Evolutionary conservation across 1,140 invertebrate species (phyloP).

Genomic region (Drosophila nebulosa): DNA sequence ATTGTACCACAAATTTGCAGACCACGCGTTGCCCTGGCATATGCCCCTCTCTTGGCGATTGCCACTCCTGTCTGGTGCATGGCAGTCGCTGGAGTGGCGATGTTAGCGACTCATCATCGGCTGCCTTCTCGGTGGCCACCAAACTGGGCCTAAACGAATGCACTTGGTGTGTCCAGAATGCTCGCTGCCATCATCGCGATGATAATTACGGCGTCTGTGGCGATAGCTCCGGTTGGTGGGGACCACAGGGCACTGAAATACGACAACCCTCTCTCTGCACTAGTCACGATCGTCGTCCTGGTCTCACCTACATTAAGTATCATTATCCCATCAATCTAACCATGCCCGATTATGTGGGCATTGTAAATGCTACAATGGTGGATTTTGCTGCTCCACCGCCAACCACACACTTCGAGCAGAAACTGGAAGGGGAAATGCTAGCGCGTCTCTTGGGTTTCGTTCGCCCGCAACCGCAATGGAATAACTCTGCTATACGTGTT

Average conservation of each 20-base stretch:
- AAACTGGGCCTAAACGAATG: constrained; percentile 90
- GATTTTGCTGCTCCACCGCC: constrained; percentile 87
- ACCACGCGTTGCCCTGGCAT: constrained; percentile 93
- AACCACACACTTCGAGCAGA: constrained; percentile 85
- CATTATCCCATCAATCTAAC: constrained; percentile 91
- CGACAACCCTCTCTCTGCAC: constrained; percentile 89
- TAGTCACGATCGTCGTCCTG: constrained; percentile 90
- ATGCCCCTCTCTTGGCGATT: constrained; percentile 92
- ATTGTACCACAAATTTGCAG: constrained; percentile 93
- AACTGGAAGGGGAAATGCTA: constrained; percentile 86
- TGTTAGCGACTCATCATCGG: constrained; percentile 65
- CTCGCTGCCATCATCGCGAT: constrained; percentile 92
- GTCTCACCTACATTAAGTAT: constrained; percentile 93
- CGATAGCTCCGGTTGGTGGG: constrained; percentile 94
- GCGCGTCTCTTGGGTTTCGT: constrained; percentile 90
- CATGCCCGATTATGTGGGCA: constrained; percentile 91
- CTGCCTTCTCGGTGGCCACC: constrained; percentile 86
- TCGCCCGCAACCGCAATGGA: constrained; percentile 87
- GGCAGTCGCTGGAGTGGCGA: constrained; percentile 79
- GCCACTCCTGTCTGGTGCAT: constrained; percentile 92
- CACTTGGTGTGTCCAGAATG: constrained; percentile 96
- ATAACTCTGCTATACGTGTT: constrained; percentile 86
- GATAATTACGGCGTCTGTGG: constrained; percentile 92
- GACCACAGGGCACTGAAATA: constrained; percentile 90
- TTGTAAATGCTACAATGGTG: constrained; percentile 91